phyloP scores from a whole-genome alignment of 2,113 vertebrate genomes.

The Raja brachyura region DNA sequence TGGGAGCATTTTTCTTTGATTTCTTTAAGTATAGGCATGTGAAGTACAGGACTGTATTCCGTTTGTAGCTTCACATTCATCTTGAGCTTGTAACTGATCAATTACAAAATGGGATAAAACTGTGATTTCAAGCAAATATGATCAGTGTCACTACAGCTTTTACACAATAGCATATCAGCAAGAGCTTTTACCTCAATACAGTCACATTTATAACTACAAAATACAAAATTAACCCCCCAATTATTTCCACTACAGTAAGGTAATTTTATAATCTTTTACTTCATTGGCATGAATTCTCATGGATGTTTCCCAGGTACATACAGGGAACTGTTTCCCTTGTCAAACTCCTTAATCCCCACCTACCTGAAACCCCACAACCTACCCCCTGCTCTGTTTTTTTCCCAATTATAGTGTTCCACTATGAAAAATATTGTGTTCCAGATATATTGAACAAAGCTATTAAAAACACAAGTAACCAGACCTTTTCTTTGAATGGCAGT shows the following conservation, averaged over 20 bases:
- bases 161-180: neutral
- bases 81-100: conserved; percentile 79
- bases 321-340: too few species aligned
- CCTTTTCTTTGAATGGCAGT: too few species aligned
- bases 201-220: neutral
- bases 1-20: conserved; percentile 66
- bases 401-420: too few species aligned
- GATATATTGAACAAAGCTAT: too few species aligned
- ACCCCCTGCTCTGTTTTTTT: too few species aligned
- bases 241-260: neutral
- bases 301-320: neutral
- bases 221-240: neutral
- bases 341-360: too few species aligned
- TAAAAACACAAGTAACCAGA: too few species aligned
- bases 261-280: neutral
- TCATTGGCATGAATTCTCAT: neutral
- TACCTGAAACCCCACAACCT: too few species aligned
- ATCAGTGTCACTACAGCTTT: neutral
- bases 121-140: neutral
- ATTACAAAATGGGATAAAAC: conserved; percentile 39
- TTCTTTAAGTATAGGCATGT: conserved; percentile 89
- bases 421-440: too few species aligned
- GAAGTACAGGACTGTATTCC: conserved; percentile 78
- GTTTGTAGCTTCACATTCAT: conserved; percentile 80
- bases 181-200: too few species aligned